phyloP scores from a whole-genome alignment of 2,113 vertebrate species.

The Tinamus guttatus region DNA sequence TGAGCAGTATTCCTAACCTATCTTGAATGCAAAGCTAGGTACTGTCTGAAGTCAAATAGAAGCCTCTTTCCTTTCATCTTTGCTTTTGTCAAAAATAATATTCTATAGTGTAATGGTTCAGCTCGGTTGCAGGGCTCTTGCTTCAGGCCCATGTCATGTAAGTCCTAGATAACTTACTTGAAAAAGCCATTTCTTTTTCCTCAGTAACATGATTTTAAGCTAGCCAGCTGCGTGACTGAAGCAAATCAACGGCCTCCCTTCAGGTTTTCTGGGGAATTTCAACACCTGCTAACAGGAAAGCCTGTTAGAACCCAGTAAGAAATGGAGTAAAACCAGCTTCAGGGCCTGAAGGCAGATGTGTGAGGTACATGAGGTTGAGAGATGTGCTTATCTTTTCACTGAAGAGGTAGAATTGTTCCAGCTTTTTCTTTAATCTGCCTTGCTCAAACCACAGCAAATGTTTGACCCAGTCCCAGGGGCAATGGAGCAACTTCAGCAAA shows the following conservation, averaged over 20 bases:
- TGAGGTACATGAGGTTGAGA: accelerated
- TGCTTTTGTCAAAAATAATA: not conserved
- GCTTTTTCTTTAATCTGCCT: not conserved
- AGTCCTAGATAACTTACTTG: not conserved
- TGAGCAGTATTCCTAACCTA: not conserved
- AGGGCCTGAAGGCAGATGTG: not conserved
- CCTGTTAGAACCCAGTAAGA: not conserved
- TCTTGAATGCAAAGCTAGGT: not conserved
- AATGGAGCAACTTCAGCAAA: not conserved
- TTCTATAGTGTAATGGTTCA: not conserved
- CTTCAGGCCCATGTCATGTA: not conserved
- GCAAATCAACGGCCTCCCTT: not conserved
- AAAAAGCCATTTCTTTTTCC: not conserved
- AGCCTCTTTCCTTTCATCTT: not conserved
- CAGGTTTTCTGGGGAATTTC: not conserved
- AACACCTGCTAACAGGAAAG: not conserved
- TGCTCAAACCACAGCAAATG: not conserved
- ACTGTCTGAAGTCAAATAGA: not conserved
- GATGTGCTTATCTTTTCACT: not conserved
- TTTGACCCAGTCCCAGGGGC: not conserved
- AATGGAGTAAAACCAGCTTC: not conserved
- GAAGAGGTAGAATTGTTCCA: not conserved
- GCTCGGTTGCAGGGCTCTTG: not conserved
- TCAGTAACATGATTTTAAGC: not conserved
- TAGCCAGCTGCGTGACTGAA: not conserved